A percentile compares a stretch with the other conserved stretches of the same genome.
Evolutionary conservation across 2,888 invertebrate genomes (phyloP).

Genomic region (Dendrolimus pini): DNA sequence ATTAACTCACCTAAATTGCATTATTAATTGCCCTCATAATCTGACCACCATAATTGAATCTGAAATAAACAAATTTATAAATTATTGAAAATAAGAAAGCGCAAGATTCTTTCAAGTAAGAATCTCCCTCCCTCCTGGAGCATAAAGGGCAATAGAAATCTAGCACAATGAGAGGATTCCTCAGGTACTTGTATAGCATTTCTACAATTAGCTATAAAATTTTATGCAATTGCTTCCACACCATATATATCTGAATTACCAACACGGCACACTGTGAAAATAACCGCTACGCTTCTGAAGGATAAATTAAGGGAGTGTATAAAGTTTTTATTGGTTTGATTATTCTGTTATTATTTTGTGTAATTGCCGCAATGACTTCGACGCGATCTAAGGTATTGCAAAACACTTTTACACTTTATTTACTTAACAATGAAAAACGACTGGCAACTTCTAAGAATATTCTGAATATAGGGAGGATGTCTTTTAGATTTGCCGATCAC

Average conservation of each 20-base stretch:
- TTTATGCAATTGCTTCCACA: conserved; percentile 14
- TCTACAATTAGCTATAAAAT: conserved; percentile 19
- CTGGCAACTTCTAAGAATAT: conserved; percentile 21
- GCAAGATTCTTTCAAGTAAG: no score
- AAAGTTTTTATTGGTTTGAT: no score
- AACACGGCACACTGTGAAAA: not conserved
- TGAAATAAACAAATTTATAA: conserved; percentile 41
- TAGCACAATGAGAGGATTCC: not conserved
- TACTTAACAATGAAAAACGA: conserved; percentile 19
- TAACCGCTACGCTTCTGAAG: not conserved
- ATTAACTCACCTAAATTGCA: conserved; percentile 53
- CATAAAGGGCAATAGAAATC: conserved; percentile 4
- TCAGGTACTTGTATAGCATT: not conserved
- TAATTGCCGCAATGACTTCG: no score
- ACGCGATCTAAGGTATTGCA: conserved; percentile 21
- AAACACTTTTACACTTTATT: conserved; percentile 33
- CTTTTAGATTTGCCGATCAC: conserved; percentile 34
- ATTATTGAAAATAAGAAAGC: conserved; percentile 8
- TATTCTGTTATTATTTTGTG: no score
- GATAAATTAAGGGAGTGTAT: not conserved
- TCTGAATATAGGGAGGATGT: conserved; percentile 26
- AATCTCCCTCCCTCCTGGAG: not conserved
- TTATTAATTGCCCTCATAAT: conserved; percentile 52
- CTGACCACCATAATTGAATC: conserved; percentile 54
- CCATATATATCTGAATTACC: not conserved